Conservation (phyloP, 2,888 invertebrate species). For the Stenichneumon culpator region DNA sequence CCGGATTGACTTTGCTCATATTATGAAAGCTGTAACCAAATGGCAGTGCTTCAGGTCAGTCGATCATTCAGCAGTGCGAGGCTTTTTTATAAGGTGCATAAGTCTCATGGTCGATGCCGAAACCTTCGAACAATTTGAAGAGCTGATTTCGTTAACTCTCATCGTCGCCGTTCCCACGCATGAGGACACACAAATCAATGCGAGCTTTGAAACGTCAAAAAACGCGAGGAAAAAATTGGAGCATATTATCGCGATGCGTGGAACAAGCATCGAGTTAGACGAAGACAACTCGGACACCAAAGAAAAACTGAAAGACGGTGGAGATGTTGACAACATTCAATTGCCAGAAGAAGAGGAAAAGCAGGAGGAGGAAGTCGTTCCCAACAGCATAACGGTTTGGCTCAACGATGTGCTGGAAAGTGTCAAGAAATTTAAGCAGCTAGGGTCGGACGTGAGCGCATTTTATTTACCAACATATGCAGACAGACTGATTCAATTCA, state of each 20-base stretch:
- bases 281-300: neutral
- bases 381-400: constrained; percentile 1
- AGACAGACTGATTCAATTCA: neutral
- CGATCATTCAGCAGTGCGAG: neutral
- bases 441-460: constrained; percentile 7
- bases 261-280: neutral
- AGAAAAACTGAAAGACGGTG: neutral
- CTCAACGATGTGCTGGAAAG: neutral
- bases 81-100: neutral
- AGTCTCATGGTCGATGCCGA: constrained; percentile 36
- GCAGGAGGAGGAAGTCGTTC: neutral
- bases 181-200: neutral
- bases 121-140: constrained; percentile 7
- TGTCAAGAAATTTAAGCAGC: neutral
- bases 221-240: constrained; percentile 15
- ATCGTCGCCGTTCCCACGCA: constrained; percentile 1
- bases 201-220: constrained; percentile 8
- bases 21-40: neutral
- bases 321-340: neutral
- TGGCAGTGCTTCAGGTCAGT: neutral
- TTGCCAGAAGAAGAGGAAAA: neutral
- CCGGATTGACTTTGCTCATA: neutral
- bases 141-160: constrained; percentile 1
- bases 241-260: neutral
- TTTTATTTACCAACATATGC: constrained; percentile 29